phyloP scores from a whole-genome alignment of 1,140 invertebrate genomes.

The Carposina sasakii region DNA sequence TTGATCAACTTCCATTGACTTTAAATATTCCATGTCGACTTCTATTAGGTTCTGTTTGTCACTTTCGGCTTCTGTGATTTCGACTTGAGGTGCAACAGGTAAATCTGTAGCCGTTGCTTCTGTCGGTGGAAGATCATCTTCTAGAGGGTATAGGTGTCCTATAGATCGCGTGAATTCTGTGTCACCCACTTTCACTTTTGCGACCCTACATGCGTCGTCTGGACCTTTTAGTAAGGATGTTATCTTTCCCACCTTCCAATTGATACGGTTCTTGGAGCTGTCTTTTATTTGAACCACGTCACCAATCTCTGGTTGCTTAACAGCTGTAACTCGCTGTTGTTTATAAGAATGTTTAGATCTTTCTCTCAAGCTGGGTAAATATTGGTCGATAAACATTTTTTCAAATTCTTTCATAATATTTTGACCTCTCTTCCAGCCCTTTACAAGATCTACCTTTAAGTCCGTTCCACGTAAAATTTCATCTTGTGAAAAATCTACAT shows the following conservation, averaged over 20 bases:
- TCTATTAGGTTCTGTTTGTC: too few relatives aligned
- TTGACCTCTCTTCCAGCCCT: conserved; percentile 9
- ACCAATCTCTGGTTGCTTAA: neutral
- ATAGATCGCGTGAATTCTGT: neutral
- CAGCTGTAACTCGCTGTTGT: neutral
- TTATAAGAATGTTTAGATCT: neutral
- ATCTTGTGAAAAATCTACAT: neutral
- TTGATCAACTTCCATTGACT: too few relatives aligned
- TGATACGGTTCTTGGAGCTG: neutral
- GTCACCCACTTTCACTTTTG: conserved; percentile 1
- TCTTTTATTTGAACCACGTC: conserved; percentile 9
- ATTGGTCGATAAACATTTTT: conserved; percentile 9
- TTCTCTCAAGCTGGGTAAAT: conserved; percentile 9
- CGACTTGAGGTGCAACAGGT: too few relatives aligned
- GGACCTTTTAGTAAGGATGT: neutral
- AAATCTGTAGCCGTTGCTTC: too few relatives aligned
- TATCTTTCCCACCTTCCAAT: conserved; percentile 14
- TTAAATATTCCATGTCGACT: too few relatives aligned
- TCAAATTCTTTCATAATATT: conserved; percentile 6
- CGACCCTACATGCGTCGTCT: conserved; percentile 6
- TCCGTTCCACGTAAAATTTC: neutral
- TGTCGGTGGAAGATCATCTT: neutral
- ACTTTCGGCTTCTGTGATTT: too few relatives aligned
- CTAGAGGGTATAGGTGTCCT: conserved; percentile 3
- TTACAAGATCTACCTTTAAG: neutral